Evolutionary conservation across 1,140 invertebrate genomes (phyloP).

Genomic region (Penaeus vannamei): DNA sequence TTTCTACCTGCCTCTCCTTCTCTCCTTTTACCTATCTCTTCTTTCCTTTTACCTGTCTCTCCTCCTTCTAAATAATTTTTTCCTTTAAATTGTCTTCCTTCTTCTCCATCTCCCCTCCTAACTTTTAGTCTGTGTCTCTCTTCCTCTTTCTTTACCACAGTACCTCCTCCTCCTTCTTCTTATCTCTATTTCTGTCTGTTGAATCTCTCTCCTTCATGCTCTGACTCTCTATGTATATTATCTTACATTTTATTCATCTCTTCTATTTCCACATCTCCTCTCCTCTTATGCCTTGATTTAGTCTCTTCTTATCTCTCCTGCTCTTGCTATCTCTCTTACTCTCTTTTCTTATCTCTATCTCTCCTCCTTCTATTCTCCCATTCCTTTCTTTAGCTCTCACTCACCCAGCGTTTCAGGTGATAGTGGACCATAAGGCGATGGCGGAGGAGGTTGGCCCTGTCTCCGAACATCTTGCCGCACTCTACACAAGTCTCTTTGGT

Average conservation of each 20-base stretch:
- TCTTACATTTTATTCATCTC: too few species aligned
- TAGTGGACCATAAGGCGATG: constrained; percentile 55
- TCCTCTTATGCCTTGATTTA: too few species aligned
- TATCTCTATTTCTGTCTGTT: background rate
- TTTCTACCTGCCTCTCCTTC: too few species aligned
- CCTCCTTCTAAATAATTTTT: background rate
- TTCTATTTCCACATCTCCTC: too few species aligned
- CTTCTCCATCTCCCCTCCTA: too few species aligned
- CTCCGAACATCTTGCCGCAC: constrained; percentile 52
- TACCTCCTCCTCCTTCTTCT: too few species aligned
- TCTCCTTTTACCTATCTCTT: too few species aligned
- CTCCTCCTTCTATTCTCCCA: background rate
- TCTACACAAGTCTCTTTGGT: constrained; percentile 41
- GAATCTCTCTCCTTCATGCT: too few species aligned
- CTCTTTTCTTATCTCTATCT: background rate
- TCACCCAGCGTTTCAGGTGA: constrained; percentile 57
- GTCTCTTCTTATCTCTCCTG: background rate
- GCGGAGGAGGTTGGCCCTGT: constrained; percentile 52
- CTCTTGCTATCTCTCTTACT: too few species aligned
- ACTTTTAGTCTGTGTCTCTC: too few species aligned
- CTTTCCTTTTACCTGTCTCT: background rate
- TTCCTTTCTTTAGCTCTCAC: background rate
- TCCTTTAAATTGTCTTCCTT: too few species aligned
- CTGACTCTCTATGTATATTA: background rate
- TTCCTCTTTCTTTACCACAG: too few species aligned